Base-by-base conservation (phyloP, 2,113 vertebrate species). In the Bombycilla garrulus region DNA sequence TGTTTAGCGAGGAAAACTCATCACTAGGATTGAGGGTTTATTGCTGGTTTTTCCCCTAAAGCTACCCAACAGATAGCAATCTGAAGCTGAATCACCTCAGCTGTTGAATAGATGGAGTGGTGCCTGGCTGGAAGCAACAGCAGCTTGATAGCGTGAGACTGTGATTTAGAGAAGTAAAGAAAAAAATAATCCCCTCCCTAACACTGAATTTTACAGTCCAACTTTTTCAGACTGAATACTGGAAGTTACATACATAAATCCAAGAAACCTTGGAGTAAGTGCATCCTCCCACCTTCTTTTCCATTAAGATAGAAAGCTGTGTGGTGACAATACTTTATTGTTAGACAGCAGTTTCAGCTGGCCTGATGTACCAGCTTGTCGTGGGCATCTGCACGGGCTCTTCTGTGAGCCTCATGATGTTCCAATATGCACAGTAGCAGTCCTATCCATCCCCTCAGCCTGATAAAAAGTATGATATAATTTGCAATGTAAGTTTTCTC, bases 111-210 rank as follows among this genome's bases (percentile, higher is more conserved):
- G 83, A 87, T 91, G 79, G 73, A 95, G 62, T 77, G 29, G 66
- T 74, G 54, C 26, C 78, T 81, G 56, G 28, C 57, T 92, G 51
- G 57, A 89, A 92, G 94, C 48, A 95, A 19, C 19, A 90, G 62
- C 66, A 94, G 24, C 71, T 81, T 89, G 48, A 86, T 78, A 84
- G 57, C 4, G 1, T 70, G 22, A 60, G 78, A 18, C 45, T 73
- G 50, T 92, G 88, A 95, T 97, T 95, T 94, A 95, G 38, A 72
- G 92, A 65, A 90, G 74, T 44, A 85, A 79, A 90, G 57, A 60
- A 81, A 71, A 88, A 94, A 51, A 10, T 72, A 58, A 94, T 91
- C 50, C 50, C 9, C 7, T 65, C 45, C 44, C n/a, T 58, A 91
- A 58, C n/a, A 56, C 18, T 42, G 57, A 64, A 44, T 89, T 92